Conservation (phyloP, 2,113 vertebrate species). For the Neopipo cinnamomea region DNA sequence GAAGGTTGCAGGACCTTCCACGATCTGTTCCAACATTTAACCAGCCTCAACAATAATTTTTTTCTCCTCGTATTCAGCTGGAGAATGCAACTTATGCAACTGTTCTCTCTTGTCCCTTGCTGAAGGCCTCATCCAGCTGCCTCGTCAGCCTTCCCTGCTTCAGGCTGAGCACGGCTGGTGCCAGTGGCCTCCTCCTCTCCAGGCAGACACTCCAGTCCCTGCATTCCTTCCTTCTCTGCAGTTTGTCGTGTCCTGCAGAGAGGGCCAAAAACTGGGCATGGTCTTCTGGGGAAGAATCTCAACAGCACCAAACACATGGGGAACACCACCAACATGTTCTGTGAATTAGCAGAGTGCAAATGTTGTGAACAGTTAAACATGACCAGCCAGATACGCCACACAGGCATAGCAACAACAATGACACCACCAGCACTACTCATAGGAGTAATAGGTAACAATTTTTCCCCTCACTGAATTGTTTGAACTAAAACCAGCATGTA, state of each 20-base stretch:
- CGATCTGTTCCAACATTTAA: background rate
- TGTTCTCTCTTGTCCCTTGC: background rate
- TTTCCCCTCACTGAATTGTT: background rate
- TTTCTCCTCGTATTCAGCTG: background rate
- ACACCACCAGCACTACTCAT: background rate
- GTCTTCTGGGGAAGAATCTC: background rate
- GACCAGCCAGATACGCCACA: background rate
- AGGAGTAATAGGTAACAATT: no score
- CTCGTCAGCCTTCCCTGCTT: background rate
- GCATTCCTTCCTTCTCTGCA: background rate
- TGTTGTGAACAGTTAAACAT: background rate
- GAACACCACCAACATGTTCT: background rate
- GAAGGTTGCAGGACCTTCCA: background rate
- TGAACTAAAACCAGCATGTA: background rate
- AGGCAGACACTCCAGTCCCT: background rate
- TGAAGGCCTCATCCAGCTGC: background rate
- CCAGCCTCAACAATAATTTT: rapidly evolving
- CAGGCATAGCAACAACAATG: background rate
- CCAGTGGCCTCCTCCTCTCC: background rate
- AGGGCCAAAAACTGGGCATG: background rate
- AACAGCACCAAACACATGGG: rapidly evolving
- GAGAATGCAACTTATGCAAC: background rate
- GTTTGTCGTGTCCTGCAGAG: background rate
- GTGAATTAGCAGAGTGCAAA: background rate
- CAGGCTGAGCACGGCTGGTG: background rate